Evolutionary conservation across 2,888 invertebrate species (phyloP).

Genomic region (Thereva nobilitata): DNA sequence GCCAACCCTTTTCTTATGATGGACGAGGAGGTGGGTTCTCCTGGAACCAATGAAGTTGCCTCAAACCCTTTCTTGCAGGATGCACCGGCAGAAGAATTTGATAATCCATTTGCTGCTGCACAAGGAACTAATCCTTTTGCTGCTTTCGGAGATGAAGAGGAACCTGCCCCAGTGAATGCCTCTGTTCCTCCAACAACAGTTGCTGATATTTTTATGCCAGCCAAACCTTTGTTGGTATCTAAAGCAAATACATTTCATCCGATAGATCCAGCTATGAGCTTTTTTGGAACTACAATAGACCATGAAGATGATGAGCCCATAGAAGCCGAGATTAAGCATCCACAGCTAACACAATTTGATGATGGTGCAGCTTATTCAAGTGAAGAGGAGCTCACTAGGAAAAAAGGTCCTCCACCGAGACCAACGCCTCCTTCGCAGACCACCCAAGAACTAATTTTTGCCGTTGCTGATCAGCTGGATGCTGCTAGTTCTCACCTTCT

Average conservation of each 20-base stretch:
- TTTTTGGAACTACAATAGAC: conserved; percentile 59
- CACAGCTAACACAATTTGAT: conserved; percentile 37
- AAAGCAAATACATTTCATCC: conserved; percentile 39
- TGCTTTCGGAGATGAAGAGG: conserved; percentile 59
- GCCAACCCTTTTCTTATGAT: conserved; percentile 82
- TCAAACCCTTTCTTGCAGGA: conserved; percentile 71
- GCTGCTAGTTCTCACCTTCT: conserved; percentile 82
- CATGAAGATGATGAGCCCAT: conserved; percentile 48
- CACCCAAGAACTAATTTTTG: conserved; percentile 82
- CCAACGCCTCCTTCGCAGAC: conserved; percentile 72
- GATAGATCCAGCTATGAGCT: conserved; percentile 57
- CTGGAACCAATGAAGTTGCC: conserved; percentile 56
- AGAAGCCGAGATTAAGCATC: conserved; percentile 49
- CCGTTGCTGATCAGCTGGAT: conserved; percentile 87
- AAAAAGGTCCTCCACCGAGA: conserved; percentile 57
- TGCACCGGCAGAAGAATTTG: conserved; percentile 51
- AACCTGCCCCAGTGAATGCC: conserved; percentile 38
- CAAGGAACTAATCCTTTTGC: conserved; percentile 71
- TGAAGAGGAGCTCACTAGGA: conserved; percentile 45
- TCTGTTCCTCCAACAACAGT: conserved; percentile 39
- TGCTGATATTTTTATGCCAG: conserved; percentile 40
- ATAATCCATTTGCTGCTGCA: conserved; percentile 74
- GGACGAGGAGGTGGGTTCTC: conserved; percentile 61
- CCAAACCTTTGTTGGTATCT: conserved; percentile 27
- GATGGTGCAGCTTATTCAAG: conserved; percentile 49